Evolutionary conservation across 2,888 invertebrate species (phyloP).

Genomic region (Catocala sponsa): DNA sequence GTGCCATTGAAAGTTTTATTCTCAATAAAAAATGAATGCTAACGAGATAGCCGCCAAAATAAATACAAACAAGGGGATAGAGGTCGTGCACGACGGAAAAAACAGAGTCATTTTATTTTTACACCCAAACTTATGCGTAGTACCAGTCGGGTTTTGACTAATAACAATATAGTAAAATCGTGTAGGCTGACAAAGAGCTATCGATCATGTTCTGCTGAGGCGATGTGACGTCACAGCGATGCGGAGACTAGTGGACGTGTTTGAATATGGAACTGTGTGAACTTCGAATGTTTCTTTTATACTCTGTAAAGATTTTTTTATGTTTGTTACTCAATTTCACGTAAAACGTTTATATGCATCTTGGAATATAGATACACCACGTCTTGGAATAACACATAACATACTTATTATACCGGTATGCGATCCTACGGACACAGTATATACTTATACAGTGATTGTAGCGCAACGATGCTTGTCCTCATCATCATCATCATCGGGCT

Average conservation of each 20-base stretch:
- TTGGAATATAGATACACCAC: too few relatives aligned
- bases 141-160: slow-evolving; percentile 10
- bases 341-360: too few relatives aligned
- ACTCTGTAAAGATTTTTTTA: too few relatives aligned
- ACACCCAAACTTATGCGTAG: slow-evolving; percentile 45
- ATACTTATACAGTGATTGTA: too few relatives aligned
- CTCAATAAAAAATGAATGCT: slow-evolving; percentile 47
- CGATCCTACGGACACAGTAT: too few relatives aligned
- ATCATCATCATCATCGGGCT: too few relatives aligned
- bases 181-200: neutral
- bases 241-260: neutral
- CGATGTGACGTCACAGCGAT: neutral
- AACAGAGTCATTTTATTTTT: slow-evolving; percentile 49
- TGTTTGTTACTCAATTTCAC: too few relatives aligned
- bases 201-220: neutral
- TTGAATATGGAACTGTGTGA: too few relatives aligned
- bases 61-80: slow-evolving; percentile 42
- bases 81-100: slow-evolving; percentile 39
- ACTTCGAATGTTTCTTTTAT: too few relatives aligned
- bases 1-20: slow-evolving; percentile 46
- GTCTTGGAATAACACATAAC: too few relatives aligned
- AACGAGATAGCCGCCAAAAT: slow-evolving; percentile 37
- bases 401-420: too few relatives aligned
- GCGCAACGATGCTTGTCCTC: too few relatives aligned
- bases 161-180: slow-evolving; percentile 4